phyloP scores from a whole-genome alignment of 2,113 vertebrate species.

The Eurypyga helias region DNA sequence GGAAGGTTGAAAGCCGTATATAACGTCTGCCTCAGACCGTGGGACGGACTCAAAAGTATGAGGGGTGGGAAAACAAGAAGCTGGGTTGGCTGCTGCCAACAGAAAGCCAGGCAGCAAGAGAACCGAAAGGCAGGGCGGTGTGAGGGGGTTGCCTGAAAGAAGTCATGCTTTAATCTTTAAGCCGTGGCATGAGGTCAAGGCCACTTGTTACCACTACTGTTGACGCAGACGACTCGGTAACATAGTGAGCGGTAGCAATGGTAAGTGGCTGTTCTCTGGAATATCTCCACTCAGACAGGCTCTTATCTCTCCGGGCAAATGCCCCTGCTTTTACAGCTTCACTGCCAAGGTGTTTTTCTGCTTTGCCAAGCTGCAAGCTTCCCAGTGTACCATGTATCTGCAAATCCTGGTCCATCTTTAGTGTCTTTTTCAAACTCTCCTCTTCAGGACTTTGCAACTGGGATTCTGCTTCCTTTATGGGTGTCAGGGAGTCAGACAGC shows the following conservation, averaged over 20 bases:
- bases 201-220: conserved; percentile 86
- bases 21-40: conserved; percentile 47
- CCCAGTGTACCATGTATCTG: conserved; percentile 22
- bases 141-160: conserved; percentile 69
- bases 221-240: conserved; percentile 80
- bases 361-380: conserved; percentile 3
- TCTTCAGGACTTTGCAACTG: conserved; percentile 76
- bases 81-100: conserved; percentile 77
- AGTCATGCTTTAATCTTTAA: conserved; percentile 81
- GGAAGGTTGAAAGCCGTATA: conserved; percentile 55
- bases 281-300: conserved; percentile 77
- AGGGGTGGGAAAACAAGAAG: conserved; percentile 66
- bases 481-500: conserved; percentile 76
- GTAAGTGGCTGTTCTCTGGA: conserved; percentile 78
- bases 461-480: conserved; percentile 83
- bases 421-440: conserved; percentile 51
- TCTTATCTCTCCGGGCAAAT: conserved; percentile 74
- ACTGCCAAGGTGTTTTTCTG: conserved; percentile 24
- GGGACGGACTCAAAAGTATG: conserved; percentile 54
- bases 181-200: conserved; percentile 57
- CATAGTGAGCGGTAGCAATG: conserved; percentile 78
- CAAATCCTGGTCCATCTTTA: conserved; percentile 14
- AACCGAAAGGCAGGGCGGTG: conserved; percentile 66
- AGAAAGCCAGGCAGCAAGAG: conserved; percentile 80
- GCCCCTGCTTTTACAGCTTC: conserved; percentile 66